These are phyloP conservation scores for Cynocephalus volans DNA, from an alignment of 2,113 vertebrate species.

Conservation along the genomic window DNA sequence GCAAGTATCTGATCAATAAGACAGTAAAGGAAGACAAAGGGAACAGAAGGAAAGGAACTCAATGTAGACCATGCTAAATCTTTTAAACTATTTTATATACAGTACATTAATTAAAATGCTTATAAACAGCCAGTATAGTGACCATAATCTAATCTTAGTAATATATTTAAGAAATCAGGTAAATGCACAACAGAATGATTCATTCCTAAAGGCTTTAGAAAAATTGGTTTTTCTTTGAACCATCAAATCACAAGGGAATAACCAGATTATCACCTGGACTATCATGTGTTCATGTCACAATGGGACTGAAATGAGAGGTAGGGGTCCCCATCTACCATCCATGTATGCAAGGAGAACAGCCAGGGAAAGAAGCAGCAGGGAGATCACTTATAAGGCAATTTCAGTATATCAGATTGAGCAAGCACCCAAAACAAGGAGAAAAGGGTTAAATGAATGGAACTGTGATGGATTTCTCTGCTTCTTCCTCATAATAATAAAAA, in stretches of 20 bases:
- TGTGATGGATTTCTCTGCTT: not conserved
- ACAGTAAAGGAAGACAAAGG: not conserved
- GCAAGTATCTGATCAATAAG: not conserved
- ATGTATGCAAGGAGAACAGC: not conserved
- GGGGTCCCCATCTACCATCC: not conserved
- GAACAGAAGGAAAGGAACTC: conserved; percentile 5
- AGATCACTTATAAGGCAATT: not conserved
- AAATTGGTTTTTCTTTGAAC: not conserved
- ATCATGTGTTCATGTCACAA: not conserved
- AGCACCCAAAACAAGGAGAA: not conserved
- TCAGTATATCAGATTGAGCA: not conserved
- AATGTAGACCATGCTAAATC: not conserved
- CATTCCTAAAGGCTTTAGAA: not conserved
- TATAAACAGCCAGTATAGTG: not conserved
- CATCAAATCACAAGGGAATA: not conserved
- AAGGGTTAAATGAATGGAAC: not conserved
- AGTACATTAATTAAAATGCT: conserved; percentile 42
- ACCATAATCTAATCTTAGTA: not conserved
- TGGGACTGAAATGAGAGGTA: not conserved
- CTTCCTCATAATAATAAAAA: not conserved
- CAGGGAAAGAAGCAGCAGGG: not conserved
- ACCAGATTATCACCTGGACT: not conserved
- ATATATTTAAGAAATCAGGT: conserved; percentile 1
- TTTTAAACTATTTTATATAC: not conserved
- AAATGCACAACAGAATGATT: not conserved